Conservation (phyloP, 2,113 vertebrate genomes). For the Ictalurus punctatus region DNA sequence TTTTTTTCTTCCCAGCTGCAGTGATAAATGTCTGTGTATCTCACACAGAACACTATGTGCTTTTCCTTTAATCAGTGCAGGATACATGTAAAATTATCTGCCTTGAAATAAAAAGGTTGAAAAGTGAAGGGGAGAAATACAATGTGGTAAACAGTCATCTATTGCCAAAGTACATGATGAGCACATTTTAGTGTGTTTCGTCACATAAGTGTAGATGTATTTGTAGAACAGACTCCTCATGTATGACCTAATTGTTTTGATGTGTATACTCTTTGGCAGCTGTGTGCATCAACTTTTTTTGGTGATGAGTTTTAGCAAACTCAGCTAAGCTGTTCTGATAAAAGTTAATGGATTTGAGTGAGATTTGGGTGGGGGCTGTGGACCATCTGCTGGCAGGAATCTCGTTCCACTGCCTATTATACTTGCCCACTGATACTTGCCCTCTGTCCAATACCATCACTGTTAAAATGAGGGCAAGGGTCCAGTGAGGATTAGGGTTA, state of each 20-base stretch:
- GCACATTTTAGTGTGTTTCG: conserved; percentile 30
- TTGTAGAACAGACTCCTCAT: conserved; percentile 41
- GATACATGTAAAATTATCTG: conserved; percentile 69
- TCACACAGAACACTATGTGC: conserved; percentile 68
- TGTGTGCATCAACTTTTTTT: neutral
- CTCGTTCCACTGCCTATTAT: conserved; percentile 70
- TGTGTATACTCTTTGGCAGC: neutral
- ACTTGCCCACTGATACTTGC: conserved; percentile 73
- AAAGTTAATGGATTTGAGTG: conserved; percentile 74
- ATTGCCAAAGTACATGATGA: conserved; percentile 20
- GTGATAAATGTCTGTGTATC: conserved; percentile 78
- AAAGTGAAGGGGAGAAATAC: conserved; percentile 15
- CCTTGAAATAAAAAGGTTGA: conserved; percentile 54
- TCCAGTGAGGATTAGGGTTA: too few species aligned
- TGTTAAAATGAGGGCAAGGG: neutral
- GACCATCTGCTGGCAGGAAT: conserved; percentile 72
- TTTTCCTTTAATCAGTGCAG: conserved; percentile 62
- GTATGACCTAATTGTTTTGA: conserved; percentile 39
- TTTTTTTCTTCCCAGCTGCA: too few species aligned
- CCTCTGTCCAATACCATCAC: conserved; percentile 47
- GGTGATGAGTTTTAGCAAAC: conserved; percentile 21
- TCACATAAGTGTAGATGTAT: conserved; percentile 36
- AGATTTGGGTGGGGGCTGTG: conserved; percentile 63
- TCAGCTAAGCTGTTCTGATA: conserved; percentile 59
- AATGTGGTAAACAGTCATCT: conserved; percentile 2